phyloP scores from a whole-genome alignment of 1,140 invertebrate species.

The Nasonia longicornis region DNA sequence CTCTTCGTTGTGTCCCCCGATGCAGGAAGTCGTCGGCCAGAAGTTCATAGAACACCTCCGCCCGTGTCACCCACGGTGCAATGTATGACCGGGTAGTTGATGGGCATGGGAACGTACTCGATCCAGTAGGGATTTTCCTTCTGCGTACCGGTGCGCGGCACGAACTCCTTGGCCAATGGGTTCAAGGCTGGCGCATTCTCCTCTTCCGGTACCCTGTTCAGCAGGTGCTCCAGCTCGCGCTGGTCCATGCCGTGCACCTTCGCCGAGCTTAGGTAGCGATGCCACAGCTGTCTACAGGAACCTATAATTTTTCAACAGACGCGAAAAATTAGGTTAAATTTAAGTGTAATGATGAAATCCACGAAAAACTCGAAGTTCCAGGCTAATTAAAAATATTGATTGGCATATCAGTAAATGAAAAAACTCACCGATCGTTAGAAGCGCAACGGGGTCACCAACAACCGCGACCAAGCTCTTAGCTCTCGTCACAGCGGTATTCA shows the following conservation, averaged over 20 bases:
- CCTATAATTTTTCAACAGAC: conserved; percentile 17
- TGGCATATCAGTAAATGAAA: neutral
- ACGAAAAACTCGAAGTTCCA: no score
- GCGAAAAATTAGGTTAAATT: neutral
- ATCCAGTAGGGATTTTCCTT: conserved; percentile 46
- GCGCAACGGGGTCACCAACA: conserved; percentile 87
- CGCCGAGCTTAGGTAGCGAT: conserved; percentile 82
- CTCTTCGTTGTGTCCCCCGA: neutral
- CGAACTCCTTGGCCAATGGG: conserved; percentile 85
- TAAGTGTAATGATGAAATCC: no score
- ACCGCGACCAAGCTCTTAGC: conserved; percentile 90
- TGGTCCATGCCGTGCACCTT: conserved; percentile 83
- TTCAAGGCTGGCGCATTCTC: conserved; percentile 77
- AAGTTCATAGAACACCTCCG: neutral
- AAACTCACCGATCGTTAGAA: conserved; percentile 80
- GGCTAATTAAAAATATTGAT: neutral
- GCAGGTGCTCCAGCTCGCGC: conserved; percentile 75
- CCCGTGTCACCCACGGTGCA: conserved; percentile 31
- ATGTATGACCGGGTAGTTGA: conserved; percentile 51
- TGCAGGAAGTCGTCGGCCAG: neutral
- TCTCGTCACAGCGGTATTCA: conserved; percentile 89
- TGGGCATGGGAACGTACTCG: conserved; percentile 52
- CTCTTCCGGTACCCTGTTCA: conserved; percentile 72
- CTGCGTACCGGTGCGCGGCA: conserved; percentile 73
- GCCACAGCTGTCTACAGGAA: conserved; percentile 87